These are phyloP conservation scores for Vulpes vulpes DNA, from an alignment of 2,113 vertebrate genomes.

Conservation along the genomic window DNA sequence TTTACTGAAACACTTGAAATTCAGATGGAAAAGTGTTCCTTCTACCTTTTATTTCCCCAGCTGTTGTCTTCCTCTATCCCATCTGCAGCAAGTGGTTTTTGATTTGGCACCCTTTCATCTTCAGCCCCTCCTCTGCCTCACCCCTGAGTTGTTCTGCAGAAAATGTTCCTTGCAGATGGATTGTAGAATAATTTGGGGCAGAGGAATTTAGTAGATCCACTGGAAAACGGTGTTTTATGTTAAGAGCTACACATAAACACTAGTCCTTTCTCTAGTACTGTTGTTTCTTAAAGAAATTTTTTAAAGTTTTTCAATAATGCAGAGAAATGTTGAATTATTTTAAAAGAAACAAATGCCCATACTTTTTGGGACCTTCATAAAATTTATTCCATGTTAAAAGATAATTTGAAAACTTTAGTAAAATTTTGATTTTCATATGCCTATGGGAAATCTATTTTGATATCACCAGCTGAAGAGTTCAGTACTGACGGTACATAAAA, in stretches of 20 bases:
- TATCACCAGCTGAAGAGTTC: neutral
- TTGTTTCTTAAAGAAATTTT: neutral
- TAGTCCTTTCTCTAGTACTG: neutral
- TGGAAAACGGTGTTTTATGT: neutral
- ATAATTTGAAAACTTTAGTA: neutral
- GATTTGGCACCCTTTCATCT: neutral
- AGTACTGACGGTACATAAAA: neutral
- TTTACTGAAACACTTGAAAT: neutral
- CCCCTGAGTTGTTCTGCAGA: neutral
- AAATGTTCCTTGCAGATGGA: neutral
- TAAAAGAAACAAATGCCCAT: neutral
- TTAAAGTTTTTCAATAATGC: neutral
- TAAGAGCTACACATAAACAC: neutral
- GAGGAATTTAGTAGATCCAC: neutral
- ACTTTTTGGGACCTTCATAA: neutral
- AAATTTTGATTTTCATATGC: constrained; percentile 7
- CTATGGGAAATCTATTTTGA: neutral
- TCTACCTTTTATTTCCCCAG: neutral
- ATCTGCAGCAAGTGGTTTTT: neutral
- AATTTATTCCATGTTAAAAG: neutral
- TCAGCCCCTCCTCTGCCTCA: neutral
- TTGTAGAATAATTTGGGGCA: neutral
- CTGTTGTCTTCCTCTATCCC: neutral
- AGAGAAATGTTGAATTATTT: neutral
- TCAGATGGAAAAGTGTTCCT: neutral